These are phyloP conservation scores for Callorhinus ursinus DNA, from an alignment of 2,113 vertebrate genomes.

Conservation along the genomic window DNA sequence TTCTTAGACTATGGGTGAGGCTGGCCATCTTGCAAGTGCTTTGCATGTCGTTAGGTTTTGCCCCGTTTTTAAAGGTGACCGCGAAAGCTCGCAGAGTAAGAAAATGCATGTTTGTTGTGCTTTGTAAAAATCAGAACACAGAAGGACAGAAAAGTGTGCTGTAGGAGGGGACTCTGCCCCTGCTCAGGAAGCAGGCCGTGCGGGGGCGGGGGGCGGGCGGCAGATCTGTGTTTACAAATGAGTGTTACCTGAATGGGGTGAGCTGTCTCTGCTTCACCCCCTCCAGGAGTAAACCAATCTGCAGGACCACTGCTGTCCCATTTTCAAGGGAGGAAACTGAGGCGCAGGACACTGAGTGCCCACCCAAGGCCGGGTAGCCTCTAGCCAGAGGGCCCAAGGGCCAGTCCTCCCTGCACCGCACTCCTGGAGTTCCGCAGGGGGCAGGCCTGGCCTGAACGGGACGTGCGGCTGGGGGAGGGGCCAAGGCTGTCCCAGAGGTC, in stretches of 20 bases:
- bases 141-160: too few species aligned
- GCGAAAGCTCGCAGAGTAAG: accelerated
- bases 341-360: background rate
- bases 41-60: background rate
- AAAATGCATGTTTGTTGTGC: accelerated
- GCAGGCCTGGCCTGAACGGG: background rate
- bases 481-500: background rate
- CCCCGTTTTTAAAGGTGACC: background rate
- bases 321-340: background rate
- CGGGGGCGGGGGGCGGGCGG: accelerated
- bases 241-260: background rate
- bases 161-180: background rate
- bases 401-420: background rate
- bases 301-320: too few species aligned
- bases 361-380: too few species aligned
- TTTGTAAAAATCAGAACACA: background rate
- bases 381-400: background rate
- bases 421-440: background rate
- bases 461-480: background rate
- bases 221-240: background rate
- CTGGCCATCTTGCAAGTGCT: background rate
- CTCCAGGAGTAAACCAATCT: background rate
- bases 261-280: too few species aligned
- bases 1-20: background rate
- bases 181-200: accelerated